A percentile compares a stretch with the other conserved stretches of the same genome.
These are phyloP conservation scores for Corythaixoides concolor DNA, from an alignment of 2,113 vertebrate genomes.

Conservation along the genomic window DNA sequence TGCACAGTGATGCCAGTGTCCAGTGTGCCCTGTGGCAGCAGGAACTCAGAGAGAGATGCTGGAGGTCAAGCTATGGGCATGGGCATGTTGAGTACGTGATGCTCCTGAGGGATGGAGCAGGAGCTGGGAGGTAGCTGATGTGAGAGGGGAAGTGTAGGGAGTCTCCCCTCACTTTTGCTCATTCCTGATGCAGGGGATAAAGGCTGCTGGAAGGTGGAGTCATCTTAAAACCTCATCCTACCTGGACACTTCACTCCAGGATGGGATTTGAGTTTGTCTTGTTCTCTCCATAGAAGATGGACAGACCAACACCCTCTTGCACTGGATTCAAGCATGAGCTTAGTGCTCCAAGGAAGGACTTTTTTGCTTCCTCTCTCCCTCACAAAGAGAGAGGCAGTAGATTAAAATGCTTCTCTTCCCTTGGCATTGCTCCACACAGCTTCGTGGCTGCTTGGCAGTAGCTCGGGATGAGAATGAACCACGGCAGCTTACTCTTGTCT, in stretches of 20 bases:
- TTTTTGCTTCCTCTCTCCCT: not conserved
- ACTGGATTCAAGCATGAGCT: not conserved
- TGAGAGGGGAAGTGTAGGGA: not conserved
- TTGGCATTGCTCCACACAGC: not conserved
- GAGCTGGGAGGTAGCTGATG: not conserved
- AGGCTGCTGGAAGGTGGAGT: not conserved
- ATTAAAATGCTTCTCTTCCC: not conserved
- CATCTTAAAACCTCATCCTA: not conserved
- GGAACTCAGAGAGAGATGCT: not conserved
- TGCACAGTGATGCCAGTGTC: not conserved
- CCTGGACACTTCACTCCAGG: not conserved
- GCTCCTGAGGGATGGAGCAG: not conserved
- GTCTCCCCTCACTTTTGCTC: not conserved
- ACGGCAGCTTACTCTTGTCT: not conserved
- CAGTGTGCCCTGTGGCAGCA: not conserved
- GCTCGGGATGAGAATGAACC: not conserved
- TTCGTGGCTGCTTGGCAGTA: slow-evolving; percentile 14
- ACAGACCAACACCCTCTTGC: not conserved
- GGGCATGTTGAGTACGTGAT: not conserved
- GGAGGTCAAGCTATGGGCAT: not conserved
- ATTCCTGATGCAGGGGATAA: fast-evolving
- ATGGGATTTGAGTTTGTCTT: not conserved
- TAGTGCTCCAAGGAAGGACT: not conserved
- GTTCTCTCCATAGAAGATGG: not conserved
- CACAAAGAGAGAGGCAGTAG: not conserved